These are phyloP conservation scores for Cyanocitta stelleri DNA, from an alignment of 2,113 vertebrate genomes.

Conservation along the genomic window DNA sequence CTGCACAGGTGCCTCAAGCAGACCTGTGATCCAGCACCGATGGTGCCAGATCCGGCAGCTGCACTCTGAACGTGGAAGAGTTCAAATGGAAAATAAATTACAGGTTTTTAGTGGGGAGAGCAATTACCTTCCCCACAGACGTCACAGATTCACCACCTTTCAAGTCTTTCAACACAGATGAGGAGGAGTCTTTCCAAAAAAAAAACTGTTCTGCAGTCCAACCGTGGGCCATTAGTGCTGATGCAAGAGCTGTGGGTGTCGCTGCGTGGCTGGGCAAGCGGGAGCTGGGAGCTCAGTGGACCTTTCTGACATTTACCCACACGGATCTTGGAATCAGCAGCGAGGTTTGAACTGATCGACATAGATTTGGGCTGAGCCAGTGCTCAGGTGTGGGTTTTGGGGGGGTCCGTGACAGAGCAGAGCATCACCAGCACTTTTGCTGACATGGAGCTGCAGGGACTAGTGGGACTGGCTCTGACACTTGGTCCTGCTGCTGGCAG, in stretches of 20 bases:
- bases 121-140: slow-evolving; percentile 1
- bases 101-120: not conserved
- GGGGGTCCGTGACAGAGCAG: not conserved
- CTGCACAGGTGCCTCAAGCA: not conserved
- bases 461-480: not conserved
- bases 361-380: not conserved
- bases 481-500: not conserved
- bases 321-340: not conserved
- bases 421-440: not conserved
- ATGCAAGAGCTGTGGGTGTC: not conserved
- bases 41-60: not conserved
- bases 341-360: rapidly evolving
- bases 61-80: not conserved
- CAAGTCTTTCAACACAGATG: not conserved
- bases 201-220: not conserved
- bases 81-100: slow-evolving; percentile 9
- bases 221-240: not conserved
- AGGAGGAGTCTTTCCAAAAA: not conserved
- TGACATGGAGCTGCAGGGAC: rapidly evolving
- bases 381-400: rapidly evolving
- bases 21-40: not conserved
- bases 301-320: not conserved
- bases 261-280: not conserved
- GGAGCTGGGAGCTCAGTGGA: not conserved
- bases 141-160: not conserved